phyloP scores from a whole-genome alignment of 53 echinoderm and acorn worm species.

The Crossaster papposus region DNA sequence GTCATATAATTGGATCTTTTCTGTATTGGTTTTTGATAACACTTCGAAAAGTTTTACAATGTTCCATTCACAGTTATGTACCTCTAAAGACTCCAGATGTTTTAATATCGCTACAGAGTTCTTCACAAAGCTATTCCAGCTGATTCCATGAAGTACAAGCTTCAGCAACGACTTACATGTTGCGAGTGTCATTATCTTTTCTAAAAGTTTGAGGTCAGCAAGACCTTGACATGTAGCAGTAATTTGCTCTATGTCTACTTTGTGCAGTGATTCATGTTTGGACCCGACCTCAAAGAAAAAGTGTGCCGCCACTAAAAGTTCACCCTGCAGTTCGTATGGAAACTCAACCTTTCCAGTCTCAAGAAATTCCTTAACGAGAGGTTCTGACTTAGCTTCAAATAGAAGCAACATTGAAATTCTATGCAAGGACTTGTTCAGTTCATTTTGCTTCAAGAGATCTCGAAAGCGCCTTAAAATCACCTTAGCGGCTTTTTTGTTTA shows the following conservation, averaged over 20 bases:
- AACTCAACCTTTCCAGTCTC: neutral
- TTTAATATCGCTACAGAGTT: neutral
- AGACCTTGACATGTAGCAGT: neutral
- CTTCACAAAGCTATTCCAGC: neutral
- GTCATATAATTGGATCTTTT: too few relatives aligned
- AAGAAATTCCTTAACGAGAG: neutral
- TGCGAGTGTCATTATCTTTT: neutral
- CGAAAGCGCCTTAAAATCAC: neutral
- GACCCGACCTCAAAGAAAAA: neutral
- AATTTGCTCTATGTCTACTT: neutral
- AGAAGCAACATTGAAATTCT: conserved; percentile 12
- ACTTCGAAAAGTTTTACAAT: neutral
- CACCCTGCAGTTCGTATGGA: neutral
- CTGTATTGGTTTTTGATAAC: neutral
- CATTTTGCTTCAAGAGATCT: neutral
- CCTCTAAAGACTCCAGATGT: neutral
- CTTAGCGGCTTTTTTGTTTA: neutral
- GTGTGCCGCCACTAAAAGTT: conserved; percentile 22
- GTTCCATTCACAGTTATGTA: neutral
- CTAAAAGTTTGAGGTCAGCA: conserved; percentile 6
- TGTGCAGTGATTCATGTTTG: neutral
- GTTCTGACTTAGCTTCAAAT: conserved; percentile 18
- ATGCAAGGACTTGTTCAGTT: neutral
- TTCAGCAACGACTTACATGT: neutral
- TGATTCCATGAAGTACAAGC: neutral